phyloP scores from a whole-genome alignment of 2,113 vertebrate species.

The Phodopus roborovskii region DNA sequence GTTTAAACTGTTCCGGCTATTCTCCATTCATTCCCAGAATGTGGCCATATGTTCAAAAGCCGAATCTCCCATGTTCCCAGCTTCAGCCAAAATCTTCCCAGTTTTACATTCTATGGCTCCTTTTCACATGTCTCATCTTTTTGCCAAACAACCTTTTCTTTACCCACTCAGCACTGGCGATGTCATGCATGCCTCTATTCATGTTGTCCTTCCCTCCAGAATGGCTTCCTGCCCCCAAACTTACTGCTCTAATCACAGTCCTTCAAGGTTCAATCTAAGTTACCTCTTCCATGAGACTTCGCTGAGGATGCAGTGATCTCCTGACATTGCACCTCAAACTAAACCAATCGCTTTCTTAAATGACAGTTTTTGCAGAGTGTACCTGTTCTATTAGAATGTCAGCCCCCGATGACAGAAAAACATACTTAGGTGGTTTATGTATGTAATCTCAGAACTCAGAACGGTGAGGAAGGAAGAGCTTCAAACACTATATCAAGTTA shows the following conservation, averaged over 20 bases:
- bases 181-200: neutral
- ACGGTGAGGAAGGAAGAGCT: neutral
- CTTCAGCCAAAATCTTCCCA: neutral
- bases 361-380: neutral
- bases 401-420: neutral
- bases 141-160: neutral
- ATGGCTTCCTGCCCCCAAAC: neutral
- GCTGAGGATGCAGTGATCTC: neutral
- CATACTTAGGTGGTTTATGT: neutral
- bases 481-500: neutral
- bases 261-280: neutral
- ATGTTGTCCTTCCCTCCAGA: neutral
- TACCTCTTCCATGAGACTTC: neutral
- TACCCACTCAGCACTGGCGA: neutral
- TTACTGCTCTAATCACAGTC: neutral
- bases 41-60: neutral
- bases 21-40: neutral
- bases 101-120: neutral
- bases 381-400: neutral
- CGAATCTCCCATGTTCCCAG: neutral
- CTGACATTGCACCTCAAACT: neutral
- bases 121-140: neutral
- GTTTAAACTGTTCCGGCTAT: neutral
- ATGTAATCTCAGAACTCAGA: neutral
- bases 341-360: constrained; percentile 25